Base-by-base conservation (phyloP, 1,140 invertebrate genomes). In the Aphelenchoides avenae region DNA sequence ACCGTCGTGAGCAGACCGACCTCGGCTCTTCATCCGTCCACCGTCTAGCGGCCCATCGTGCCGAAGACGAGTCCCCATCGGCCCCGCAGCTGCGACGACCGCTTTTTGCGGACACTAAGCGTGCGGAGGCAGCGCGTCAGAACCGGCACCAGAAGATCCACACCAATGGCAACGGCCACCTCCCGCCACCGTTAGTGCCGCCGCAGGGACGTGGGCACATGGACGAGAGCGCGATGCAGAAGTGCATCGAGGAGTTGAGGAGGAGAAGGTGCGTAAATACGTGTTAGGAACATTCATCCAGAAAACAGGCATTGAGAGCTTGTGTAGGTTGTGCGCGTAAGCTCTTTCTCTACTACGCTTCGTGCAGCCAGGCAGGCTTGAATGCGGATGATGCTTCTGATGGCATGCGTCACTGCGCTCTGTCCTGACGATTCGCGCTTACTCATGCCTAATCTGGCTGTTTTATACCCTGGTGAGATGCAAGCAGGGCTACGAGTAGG, bases 171-270 rank as follows among this genome's bases (percentile, higher is more conserved):
- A 15, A 29, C 34, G 29, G 15, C 43, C 26, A 46, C 43, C 43
- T 30, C 43, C 43, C 15, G 24, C 43, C 37, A 18, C 61, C 60
- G n/a, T 41, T 64, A 13, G 22, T 63, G n/a, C 61, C 61, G 20
- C 52, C 59, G 13, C 47, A 64, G 18, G 52, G 33, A 4, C 61
- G 54, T 3, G 26, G 34, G 13, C n/a, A 46, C 13, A 48, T 63
- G 36, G 55, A 56, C 44, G 48, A 43, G 24, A 39, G 36, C 26
- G 48, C 50, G 11, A 57, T 68, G 50, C 52, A 57, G 40, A 63
- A 62, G 31, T 68, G 66, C 52, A 49, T 68, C 15, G 66, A 68
- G 18, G 66, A 68, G 49, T 42, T 68, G 54, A 42, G 55, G 24
- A 39, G 51, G 30, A 68, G 64, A 46, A 36, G 65, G 66, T 68